These are phyloP conservation scores for Himalopsyche anomala DNA, from an alignment of 2,888 invertebrate genomes.

Conservation along the genomic window DNA sequence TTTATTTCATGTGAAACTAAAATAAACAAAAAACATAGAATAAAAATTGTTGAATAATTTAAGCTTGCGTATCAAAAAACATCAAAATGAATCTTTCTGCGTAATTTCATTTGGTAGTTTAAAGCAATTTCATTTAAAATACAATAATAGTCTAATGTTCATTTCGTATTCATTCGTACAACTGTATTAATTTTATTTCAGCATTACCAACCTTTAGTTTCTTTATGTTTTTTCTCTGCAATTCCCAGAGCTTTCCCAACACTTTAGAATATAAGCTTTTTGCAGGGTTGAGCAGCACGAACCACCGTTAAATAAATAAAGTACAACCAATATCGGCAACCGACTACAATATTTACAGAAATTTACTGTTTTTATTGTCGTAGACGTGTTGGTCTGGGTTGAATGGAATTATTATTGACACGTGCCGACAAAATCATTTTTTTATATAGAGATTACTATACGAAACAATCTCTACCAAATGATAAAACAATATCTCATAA, in stretches of 20 bases:
- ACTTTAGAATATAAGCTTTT: conserved; percentile 50
- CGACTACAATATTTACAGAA: conserved; percentile 24
- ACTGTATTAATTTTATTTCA: conserved; percentile 6
- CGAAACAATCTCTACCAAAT: too few relatives aligned
- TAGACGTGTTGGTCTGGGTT: not conserved
- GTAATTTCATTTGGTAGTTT: too few relatives aligned
- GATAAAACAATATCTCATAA: too few relatives aligned
- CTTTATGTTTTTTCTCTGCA: conserved; percentile 17
- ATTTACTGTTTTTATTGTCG: not conserved
- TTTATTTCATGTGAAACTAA: too few relatives aligned
- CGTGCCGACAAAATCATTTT: not conserved
- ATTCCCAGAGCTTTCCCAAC: conserved; percentile 43
- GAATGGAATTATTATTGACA: conserved; percentile 12
- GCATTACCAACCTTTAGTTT: not conserved
- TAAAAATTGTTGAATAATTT: too few relatives aligned
- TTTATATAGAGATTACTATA: too few relatives aligned
- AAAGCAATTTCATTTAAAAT: not conserved
- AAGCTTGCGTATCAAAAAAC: too few relatives aligned
- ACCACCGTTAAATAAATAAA: conserved; percentile 55
- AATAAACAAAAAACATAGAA: too few relatives aligned
- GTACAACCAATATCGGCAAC: conserved; percentile 16
- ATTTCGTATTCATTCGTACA: not conserved
- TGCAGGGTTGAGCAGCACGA: conserved; percentile 43
- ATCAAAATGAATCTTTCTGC: too few relatives aligned
- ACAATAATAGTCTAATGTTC: not conserved